phyloP scores from a whole-genome alignment of 2,888 invertebrate species.

The Dryobota labecula region DNA sequence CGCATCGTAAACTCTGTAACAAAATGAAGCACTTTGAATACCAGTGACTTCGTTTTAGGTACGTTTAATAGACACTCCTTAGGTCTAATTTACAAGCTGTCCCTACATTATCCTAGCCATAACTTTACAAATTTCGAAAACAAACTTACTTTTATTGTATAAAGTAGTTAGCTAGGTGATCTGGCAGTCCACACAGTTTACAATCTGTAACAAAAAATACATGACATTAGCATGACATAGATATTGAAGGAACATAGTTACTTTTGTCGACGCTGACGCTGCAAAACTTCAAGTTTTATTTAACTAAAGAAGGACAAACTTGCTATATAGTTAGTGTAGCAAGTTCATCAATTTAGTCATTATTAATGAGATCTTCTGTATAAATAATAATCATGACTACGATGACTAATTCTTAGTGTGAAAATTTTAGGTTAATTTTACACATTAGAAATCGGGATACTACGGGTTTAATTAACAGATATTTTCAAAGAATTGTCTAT shows the following conservation, averaged over 20 bases:
- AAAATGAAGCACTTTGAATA: not conserved
- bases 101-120: no score
- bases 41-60: no score
- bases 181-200: slow-evolving; percentile 62
- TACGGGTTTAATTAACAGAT: slow-evolving; percentile 6
- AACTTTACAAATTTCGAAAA: not conserved
- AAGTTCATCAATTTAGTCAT: slow-evolving; percentile 8
- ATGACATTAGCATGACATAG: slow-evolving; percentile 37
- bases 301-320: slow-evolving; percentile 10
- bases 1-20: no score
- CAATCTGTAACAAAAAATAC: slow-evolving; percentile 69
- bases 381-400: slow-evolving; percentile 15
- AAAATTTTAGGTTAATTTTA: slow-evolving; percentile 16
- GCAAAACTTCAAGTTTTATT: not conserved
- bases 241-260: not conserved
- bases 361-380: not conserved
- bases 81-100: not conserved
- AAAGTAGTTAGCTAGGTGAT: slow-evolving; percentile 58
- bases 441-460: slow-evolving; percentile 16
- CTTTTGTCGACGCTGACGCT: not conserved
- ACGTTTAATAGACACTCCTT: no score
- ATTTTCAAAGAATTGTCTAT: not conserved
- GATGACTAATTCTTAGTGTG: not conserved
- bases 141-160: slow-evolving; percentile 72
- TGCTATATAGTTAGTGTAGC: not conserved